A percentile compares a stretch with the other conserved stretches of the same genome.
phyloP scores from a whole-genome alignment of 2,113 vertebrate species.

The Pedetes capensis region DNA sequence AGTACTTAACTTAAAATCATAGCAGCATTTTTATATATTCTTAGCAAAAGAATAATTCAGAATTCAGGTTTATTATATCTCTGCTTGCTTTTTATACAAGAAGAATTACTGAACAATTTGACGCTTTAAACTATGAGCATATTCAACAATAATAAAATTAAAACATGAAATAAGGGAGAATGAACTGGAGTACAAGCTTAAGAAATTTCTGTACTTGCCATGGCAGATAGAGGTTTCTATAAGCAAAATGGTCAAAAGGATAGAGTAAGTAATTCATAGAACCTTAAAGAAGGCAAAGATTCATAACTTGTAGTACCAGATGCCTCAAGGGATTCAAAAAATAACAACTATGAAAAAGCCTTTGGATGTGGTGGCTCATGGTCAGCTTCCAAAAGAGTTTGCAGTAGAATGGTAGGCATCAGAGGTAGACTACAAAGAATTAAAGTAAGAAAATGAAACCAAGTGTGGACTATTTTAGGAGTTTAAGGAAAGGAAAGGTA shows the following conservation, averaged over 20 bases:
- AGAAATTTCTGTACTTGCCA: neutral
- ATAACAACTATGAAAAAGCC: neutral
- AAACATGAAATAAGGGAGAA: neutral
- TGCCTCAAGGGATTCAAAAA: neutral
- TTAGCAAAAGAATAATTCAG: neutral
- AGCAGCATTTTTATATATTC: neutral
- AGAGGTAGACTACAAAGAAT: neutral
- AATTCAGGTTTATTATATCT: conserved; percentile 4
- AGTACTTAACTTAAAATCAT: neutral
- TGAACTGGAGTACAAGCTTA: conserved; percentile 3
- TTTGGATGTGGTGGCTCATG: neutral
- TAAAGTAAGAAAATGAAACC: conserved; percentile 11
- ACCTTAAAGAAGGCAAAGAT: neutral
- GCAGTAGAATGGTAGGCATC: neutral
- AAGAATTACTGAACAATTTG: neutral
- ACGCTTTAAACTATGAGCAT: neutral
- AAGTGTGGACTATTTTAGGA: neutral
- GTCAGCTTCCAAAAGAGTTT: neutral
- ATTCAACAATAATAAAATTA: neutral
- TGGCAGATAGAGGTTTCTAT: neutral
- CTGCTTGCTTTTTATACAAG: neutral
- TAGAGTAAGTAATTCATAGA: neutral
- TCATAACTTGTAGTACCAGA: neutral
- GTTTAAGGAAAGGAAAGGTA: neutral
- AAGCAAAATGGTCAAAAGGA: neutral